Conservation (phyloP, 2,888 invertebrate genomes). For the Hymenopus coronatus region DNA sequence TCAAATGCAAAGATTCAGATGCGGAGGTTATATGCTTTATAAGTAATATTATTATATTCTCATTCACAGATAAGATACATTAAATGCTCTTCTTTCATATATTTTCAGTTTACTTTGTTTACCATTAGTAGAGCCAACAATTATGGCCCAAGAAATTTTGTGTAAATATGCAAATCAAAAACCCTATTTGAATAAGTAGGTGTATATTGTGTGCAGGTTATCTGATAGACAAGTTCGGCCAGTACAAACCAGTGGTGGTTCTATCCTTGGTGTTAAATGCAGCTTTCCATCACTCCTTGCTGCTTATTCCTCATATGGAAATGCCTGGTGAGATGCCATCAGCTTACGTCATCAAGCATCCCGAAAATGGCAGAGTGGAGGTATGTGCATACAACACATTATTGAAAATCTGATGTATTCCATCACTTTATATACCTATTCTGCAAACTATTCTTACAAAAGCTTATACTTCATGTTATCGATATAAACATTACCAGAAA, state of each 20-base stretch:
- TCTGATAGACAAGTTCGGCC: constrained; percentile 82
- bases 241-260: constrained; percentile 80
- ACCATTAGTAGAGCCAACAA: not conserved
- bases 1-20: no score
- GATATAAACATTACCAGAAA: no score
- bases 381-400: constrained; percentile 44
- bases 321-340: constrained; percentile 71
- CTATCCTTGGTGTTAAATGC: constrained; percentile 74
- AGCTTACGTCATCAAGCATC: constrained; percentile 73
- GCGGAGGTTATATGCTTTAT: no score
- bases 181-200: no score
- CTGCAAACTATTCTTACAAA: no score
- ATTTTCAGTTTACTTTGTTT: not conserved
- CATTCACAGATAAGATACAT: no score
- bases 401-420: no score
- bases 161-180: not conserved
- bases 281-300: constrained; percentile 73
- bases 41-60: no score
- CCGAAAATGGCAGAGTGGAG: constrained; percentile 67
- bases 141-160: no score
- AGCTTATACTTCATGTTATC: no score
- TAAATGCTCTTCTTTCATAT: no score
- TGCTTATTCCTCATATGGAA: constrained; percentile 77
- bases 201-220: constrained; percentile 57
- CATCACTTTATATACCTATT: no score